Base-by-base conservation (phyloP, 1,140 invertebrate genomes). In the Sesamia nonagrioides region DNA sequence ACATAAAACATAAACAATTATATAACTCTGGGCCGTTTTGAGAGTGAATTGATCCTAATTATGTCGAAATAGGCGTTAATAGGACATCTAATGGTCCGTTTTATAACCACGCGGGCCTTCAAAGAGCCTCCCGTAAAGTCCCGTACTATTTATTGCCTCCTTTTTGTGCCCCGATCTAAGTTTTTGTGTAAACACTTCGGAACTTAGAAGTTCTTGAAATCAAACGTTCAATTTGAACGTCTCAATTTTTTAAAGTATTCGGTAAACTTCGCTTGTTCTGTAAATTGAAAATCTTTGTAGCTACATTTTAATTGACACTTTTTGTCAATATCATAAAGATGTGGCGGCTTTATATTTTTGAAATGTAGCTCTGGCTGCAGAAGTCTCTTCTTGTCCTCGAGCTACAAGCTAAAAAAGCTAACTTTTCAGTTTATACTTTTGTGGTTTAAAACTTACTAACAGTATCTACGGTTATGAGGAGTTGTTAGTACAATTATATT, bases 21-120 rank as follows among this genome's bases (percentile, higher is more conserved):
- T 88, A 91, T 83, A 89, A 89, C 84, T 81, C 82, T 80, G 42
- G 83, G 82, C 80, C 77, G 80, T 79, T 87, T 87, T 88, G 82
- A 84, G 82, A 86, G 85, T 87, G 90, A 87, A 92, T 92, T 89
- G 88, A 79, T 93, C 88, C 91, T 93, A 94, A 94, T 94, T 91
- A 92, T 93, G 91, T 91, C 89, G 89, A 92, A 93, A 93, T 88
- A 94, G 92, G 92, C 90, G 92, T 91, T 94, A 94, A 94, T 94
- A 93, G 85, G 87, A 92, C 88, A 89, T 85, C 86, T 93, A 93
- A 94, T 93, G 86, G 91, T 74, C 81, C 84, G 80, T 89, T 94
- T 94, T 94, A 93, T 84, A 88, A 86, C 85, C 77, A 77, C 77
- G 82, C 71, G 81, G 76, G 84, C 93, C 92, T 90, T 89, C 93